phyloP scores from a whole-genome alignment of 1,140 invertebrate genomes.

The Drosophila miranda region DNA sequence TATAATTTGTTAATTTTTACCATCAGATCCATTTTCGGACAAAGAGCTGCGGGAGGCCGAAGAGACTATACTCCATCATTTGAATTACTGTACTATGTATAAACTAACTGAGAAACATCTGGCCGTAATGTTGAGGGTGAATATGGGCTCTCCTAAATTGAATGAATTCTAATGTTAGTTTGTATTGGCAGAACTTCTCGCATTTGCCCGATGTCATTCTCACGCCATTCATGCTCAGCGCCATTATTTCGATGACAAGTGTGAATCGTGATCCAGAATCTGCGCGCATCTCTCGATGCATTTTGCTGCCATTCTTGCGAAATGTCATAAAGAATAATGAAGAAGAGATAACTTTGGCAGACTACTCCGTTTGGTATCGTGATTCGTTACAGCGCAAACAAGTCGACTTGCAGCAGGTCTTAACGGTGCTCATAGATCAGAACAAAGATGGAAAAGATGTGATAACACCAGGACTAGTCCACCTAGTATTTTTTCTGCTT shows the following conservation, averaged over 20 bases:
- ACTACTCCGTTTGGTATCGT: constrained; percentile 76
- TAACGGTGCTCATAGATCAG: constrained; percentile 74
- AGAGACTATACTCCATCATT: constrained; percentile 77
- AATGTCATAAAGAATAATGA: constrained; percentile 75
- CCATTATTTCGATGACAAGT: constrained; percentile 72
- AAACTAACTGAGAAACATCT: constrained; percentile 70
- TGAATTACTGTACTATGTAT: constrained; percentile 79
- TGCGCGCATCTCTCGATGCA: constrained; percentile 51
- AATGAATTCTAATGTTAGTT: background rate
- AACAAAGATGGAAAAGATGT: constrained; percentile 80
- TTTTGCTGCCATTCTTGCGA: constrained; percentile 69
- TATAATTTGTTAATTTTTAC: background rate
- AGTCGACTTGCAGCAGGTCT: constrained; percentile 71
- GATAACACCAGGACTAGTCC: constrained; percentile 73
- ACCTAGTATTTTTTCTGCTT: constrained; percentile 67
- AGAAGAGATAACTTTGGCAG: constrained; percentile 58
- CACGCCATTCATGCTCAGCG: constrained; percentile 76
- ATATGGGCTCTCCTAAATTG: background rate
- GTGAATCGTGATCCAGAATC: constrained; percentile 76
- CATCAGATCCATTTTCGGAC: constrained; percentile 73
- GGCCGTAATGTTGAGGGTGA: constrained; percentile 60
- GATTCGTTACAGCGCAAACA: constrained; percentile 72
- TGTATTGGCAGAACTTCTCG: constrained; percentile 60
- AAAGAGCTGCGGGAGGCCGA: constrained; percentile 78
- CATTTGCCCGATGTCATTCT: constrained; percentile 72